phyloP scores from a whole-genome alignment of 2,113 vertebrate genomes.

The Sylvia atricapilla region DNA sequence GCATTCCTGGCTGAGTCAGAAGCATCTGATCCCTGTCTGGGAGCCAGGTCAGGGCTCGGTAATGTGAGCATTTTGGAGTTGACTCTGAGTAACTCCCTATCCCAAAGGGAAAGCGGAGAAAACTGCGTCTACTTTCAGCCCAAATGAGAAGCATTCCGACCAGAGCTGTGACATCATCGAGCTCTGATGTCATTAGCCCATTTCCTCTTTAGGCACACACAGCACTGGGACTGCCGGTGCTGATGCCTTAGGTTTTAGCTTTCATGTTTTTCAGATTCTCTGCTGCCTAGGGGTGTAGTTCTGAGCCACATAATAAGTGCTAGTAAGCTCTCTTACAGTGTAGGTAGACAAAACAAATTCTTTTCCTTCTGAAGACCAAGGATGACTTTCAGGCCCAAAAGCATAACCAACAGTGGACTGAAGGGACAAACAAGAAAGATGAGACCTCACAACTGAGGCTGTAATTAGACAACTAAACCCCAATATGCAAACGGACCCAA shows the following conservation, averaged over 20 bases:
- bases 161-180: fast-evolving
- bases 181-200: neutral
- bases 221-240: neutral
- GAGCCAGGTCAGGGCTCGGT: neutral
- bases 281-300: neutral
- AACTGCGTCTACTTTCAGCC: neutral
- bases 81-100: neutral
- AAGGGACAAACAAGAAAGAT: neutral
- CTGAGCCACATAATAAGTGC: neutral
- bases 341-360: neutral
- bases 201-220: neutral
- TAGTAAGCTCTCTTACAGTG: neutral
- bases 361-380: neutral
- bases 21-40: neutral
- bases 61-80: neutral
- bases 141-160: neutral
- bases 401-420: neutral
- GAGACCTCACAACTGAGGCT: neutral
- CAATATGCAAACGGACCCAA: too few species aligned
- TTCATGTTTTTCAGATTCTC: neutral
- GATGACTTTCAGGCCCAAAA: neutral
- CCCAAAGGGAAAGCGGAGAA: neutral
- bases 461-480: too few species aligned
- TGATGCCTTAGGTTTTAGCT: neutral
- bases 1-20: neutral